Evolutionary conservation across 2,797 vertebrate species (phyloP).

Genomic region (Harpagifer antarcticus): DNA sequence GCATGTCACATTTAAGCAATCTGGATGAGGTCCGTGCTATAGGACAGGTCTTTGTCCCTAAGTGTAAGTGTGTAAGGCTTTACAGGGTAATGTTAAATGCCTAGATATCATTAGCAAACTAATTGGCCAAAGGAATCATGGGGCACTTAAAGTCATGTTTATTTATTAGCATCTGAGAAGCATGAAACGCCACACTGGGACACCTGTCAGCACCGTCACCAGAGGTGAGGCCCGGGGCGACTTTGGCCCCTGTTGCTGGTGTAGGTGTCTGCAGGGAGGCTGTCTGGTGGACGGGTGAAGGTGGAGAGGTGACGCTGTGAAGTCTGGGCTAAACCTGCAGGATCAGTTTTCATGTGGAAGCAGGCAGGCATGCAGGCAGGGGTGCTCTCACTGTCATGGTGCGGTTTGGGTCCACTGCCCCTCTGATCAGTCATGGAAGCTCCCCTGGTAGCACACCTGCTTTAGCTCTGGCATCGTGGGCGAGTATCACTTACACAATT

Average conservation of each 20-base stretch:
- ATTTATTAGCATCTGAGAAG: constrained; percentile 63
- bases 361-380: constrained; percentile 29
- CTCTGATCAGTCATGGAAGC: constrained; percentile 33
- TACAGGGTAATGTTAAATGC: not conserved
- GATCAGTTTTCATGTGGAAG: constrained; percentile 63
- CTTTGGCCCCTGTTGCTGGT: constrained; percentile 34
- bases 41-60: too few species aligned
- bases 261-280: constrained; percentile 51
- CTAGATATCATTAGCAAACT: not conserved
- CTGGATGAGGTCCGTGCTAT: too few species aligned
- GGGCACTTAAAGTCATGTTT: constrained; percentile 57
- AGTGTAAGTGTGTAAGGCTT: too few species aligned
- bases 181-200: constrained; percentile 53
- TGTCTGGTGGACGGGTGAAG: constrained; percentile 30
- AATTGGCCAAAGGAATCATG: constrained; percentile 30
- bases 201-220: constrained; percentile 37
- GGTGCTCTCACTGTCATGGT: constrained; percentile 31
- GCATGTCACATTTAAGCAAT: too few species aligned
- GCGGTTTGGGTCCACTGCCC: constrained; percentile 15
- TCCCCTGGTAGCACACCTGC: constrained; percentile 31
- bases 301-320: not conserved
- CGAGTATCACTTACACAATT: constrained; percentile 55
- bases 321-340: not conserved
- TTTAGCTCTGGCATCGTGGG: constrained; percentile 31
- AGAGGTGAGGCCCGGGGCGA: constrained; percentile 30